phyloP scores from a whole-genome alignment of 2,113 vertebrate genomes.

The Echinops telfairi region DNA sequence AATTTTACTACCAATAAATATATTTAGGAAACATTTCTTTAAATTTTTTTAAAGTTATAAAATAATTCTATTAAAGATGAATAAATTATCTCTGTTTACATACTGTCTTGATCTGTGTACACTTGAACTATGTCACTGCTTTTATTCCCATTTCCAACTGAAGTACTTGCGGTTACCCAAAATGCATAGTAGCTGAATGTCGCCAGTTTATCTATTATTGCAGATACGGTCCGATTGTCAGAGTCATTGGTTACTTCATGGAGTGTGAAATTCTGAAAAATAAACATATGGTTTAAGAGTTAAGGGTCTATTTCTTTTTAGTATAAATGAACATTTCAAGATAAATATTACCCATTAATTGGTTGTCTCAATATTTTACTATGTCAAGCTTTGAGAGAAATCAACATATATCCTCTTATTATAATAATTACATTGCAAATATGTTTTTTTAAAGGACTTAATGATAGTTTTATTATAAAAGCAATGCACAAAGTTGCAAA shows the following conservation, averaged over 20 bases:
- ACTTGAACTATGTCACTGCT: conserved; percentile 87
- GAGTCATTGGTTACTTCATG: conserved; percentile 75
- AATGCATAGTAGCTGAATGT: conserved; percentile 89
- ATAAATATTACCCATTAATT: conserved; percentile 38
- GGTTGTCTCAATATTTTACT: neutral
- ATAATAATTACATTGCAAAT: conserved; percentile 63
- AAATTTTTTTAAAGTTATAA: conserved; percentile 23
- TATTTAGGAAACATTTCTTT: conserved; percentile 27
- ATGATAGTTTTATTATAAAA: conserved; percentile 28
- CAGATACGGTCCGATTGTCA: conserved; percentile 78
- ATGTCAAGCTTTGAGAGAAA: conserved; percentile 34
- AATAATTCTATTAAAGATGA: conserved; percentile 55
- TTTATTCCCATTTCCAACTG: conserved; percentile 89
- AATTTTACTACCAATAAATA: neutral
- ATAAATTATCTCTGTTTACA: conserved; percentile 76
- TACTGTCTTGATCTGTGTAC: conserved; percentile 91
- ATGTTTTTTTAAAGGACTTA: neutral
- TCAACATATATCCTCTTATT: neutral
- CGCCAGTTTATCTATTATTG: conserved; percentile 86
- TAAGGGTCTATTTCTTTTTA: conserved; percentile 52
- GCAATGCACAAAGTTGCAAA: neutral
- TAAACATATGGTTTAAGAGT: conserved; percentile 61
- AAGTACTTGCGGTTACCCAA: conserved; percentile 90
- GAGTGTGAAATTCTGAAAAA: conserved; percentile 87
- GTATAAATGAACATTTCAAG: conserved; percentile 33